Evolutionary conservation across 2,113 vertebrate species (phyloP).

Genomic region (Poeciliopsis occidentalis): DNA sequence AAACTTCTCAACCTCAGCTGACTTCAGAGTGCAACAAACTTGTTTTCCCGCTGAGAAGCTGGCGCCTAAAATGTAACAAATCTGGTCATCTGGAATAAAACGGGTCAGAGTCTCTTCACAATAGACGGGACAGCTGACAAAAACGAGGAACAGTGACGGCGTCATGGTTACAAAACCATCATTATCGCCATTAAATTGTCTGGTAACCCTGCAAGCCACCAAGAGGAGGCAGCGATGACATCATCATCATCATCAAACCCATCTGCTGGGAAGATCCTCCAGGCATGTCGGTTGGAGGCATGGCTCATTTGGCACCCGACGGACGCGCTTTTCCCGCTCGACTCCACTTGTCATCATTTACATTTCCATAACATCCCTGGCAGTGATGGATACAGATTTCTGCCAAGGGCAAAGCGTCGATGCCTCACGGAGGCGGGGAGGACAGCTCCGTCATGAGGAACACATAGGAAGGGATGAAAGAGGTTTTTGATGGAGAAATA

Average conservation of each 20-base stretch:
- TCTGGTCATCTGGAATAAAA: background rate
- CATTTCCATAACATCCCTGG: background rate
- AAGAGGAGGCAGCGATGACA: background rate
- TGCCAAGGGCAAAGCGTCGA: background rate
- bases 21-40: no score
- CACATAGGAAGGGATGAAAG: background rate
- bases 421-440: background rate
- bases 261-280: background rate
- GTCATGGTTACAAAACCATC: no score
- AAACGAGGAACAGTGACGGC: no score
- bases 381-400: background rate
- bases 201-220: background rate
- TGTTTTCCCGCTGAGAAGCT: background rate
- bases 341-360: background rate
- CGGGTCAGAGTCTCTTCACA: no score
- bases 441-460: background rate
- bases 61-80: background rate
- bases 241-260: background rate
- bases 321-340: background rate
- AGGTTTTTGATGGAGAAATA: background rate
- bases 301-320: background rate
- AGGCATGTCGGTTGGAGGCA: background rate
- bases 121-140: no score
- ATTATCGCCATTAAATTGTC: background rate
- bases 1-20: background rate